Conservation (phyloP, 1,140 invertebrate genomes). For the Macrocentrus cingulum region DNA sequence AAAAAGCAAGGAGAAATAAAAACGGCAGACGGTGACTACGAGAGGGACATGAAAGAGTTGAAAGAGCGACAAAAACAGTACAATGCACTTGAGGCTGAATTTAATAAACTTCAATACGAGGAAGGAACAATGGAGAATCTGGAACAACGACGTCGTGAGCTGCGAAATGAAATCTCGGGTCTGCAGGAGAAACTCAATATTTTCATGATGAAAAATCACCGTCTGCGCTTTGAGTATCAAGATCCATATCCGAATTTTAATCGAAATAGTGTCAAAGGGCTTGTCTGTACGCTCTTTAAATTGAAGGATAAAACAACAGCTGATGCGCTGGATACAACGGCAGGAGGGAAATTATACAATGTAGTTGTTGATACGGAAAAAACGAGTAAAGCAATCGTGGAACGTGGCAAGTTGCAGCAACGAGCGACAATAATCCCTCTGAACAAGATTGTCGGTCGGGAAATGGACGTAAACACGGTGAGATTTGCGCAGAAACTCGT, state of each 20-base stretch:
- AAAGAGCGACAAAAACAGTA: constrained; percentile 67
- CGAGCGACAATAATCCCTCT: constrained; percentile 89
- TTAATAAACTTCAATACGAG: constrained; percentile 69
- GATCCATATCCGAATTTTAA: constrained; percentile 82
- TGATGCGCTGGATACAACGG: constrained; percentile 82
- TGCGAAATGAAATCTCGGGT: constrained; percentile 60
- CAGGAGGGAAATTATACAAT: constrained; percentile 88
- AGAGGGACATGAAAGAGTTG: constrained; percentile 69
- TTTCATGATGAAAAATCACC: constrained; percentile 68
- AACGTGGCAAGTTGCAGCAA: constrained; percentile 76
- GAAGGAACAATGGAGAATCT: constrained; percentile 67
- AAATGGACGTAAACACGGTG: constrained; percentile 66
- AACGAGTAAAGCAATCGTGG: constrained; percentile 81
- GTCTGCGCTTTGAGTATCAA: constrained; percentile 73
- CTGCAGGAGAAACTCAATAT: constrained; percentile 63
- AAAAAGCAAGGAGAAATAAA: constrained; percentile 71
- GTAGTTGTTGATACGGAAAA: constrained; percentile 87
- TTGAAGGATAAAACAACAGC: constrained; percentile 73
- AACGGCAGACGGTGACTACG: constrained; percentile 71
- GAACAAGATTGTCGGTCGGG: constrained; percentile 77
- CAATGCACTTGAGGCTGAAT: constrained; percentile 59
- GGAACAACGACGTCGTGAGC: constrained; percentile 55
- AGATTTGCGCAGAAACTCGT: constrained; percentile 73
- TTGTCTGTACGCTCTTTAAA: constrained; percentile 74
- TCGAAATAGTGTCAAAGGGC: constrained; percentile 73